A percentile compares a stretch with the other conserved stretches of the same genome.
phyloP scores from a whole-genome alignment of 2,888 invertebrate species.

The Terebella lapidaria region DNA sequence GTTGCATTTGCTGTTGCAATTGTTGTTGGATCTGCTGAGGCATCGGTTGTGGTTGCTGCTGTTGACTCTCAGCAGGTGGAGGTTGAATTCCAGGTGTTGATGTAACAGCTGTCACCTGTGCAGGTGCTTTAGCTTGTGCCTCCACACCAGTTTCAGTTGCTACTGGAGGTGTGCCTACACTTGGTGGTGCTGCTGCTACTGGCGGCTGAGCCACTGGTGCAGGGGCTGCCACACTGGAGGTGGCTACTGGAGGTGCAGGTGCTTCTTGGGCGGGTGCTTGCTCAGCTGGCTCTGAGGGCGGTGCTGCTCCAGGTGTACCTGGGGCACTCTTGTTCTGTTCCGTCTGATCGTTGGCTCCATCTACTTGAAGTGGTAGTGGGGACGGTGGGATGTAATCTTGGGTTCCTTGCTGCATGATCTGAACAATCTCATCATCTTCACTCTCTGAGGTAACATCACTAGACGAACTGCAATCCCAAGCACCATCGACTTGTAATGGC shows the following conservation, averaged over 20 bases:
- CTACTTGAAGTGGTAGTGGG: constrained; percentile 9
- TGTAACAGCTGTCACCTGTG: constrained; percentile 38
- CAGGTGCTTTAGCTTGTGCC: no score
- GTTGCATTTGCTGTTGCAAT: constrained; percentile 2
- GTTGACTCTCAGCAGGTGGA: no score
- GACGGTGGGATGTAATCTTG: background rate
- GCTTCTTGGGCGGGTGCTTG: background rate
- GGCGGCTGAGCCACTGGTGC: background rate
- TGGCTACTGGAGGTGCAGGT: background rate
- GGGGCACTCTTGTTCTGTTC: background rate
- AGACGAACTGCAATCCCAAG: no score
- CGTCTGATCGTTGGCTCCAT: constrained; percentile 21
- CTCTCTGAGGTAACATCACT: no score
- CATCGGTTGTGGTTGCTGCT: constrained; percentile 8
- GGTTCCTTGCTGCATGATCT: no score
- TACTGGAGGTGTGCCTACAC: background rate
- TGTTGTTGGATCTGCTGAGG: constrained; percentile 4
- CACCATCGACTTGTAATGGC: no score
- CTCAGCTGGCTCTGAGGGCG: background rate
- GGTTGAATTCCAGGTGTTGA: constrained; percentile 45
- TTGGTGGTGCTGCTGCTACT: background rate
- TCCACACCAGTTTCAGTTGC: background rate
- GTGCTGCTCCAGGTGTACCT: background rate
- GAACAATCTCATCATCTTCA: background rate
- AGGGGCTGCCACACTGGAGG: background rate